Base-by-base conservation (phyloP, 2,113 vertebrate genomes). In the Patagioenas fasciata region DNA sequence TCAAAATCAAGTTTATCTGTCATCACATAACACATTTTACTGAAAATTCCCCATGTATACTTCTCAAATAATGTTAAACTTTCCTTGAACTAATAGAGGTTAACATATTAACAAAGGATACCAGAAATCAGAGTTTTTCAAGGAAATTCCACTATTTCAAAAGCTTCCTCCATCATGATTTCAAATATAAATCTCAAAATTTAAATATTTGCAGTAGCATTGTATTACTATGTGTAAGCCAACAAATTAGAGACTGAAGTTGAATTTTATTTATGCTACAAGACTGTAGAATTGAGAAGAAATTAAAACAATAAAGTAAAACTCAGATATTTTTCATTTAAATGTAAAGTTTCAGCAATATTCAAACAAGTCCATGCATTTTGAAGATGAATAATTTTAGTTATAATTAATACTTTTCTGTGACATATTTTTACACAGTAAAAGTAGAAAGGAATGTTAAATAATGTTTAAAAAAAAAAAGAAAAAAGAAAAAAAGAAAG, bases 11-110 rank as follows among this genome's bases (percentile, higher is more conserved):
- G 8, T 48, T 70, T 71, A 4, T 32, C 12, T 88, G 13, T 7
- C 28, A 19, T 25, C 5, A n/a, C 0, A 0, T 34, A 75, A 62
- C 10, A 48, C 1, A 11, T 74, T 56, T 65, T 54, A 1, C 36
- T 47, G 20, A 70, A 73, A 88, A 44, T 78, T 65, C 12, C 19
- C 6, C 36, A 16, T 1, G 2, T 1, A 3, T 23, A 24, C 3
- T 42, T 88, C 51, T 77, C 69, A 88, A 78, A 64, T 42, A 65
- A 70, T 44, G 4, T 51, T 48, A 65, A 48, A 56, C 4, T 51
- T 81, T 61, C 9, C 12, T 47, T 78, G 28, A 81, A 44, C 20
- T 75, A 47, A 54, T 34, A 36, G 11, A 77, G 8, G 2, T 78
- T 70, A 28, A 20, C 4, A 58, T 34, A 66, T 18, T 51, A 80